phyloP scores from a whole-genome alignment of 2,113 vertebrate species.

The Phoenicopterus ruber region DNA sequence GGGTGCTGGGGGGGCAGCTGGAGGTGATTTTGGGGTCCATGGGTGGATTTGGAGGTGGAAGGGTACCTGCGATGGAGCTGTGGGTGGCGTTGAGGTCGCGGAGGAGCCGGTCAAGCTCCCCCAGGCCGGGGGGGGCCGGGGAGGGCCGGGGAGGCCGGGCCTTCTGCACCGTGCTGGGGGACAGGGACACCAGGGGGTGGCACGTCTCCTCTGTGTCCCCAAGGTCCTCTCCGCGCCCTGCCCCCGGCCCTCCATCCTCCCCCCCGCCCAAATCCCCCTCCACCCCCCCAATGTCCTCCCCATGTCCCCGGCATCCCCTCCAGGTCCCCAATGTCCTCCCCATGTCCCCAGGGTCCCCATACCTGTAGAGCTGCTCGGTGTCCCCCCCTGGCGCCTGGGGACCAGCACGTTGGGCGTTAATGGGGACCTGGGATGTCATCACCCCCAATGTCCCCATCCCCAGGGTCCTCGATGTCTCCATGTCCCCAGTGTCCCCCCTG shows the following conservation, averaged over 20 bases:
- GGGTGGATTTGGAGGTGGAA: background rate
- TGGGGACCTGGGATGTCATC: background rate
- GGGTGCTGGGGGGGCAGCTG: background rate
- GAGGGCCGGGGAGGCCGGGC: conserved; percentile 78
- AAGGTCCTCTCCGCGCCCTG: background rate
- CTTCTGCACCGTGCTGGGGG: conserved; percentile 84
- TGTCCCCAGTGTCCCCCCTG: background rate
- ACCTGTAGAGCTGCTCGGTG: conserved; percentile 73
- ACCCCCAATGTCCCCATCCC: background rate
- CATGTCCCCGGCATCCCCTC: background rate
- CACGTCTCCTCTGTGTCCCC: background rate
- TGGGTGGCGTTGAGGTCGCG: conserved; percentile 94
- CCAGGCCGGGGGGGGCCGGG: conserved; percentile 84
- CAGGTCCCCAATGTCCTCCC: too few species aligned
- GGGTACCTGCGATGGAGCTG: conserved; percentile 89
- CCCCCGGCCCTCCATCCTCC: too few species aligned
- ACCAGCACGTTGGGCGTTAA: background rate
- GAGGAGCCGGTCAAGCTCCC: conserved; percentile 87
- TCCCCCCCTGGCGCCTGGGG: conserved; percentile 16
- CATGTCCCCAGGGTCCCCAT: background rate
- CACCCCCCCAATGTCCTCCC: too few species aligned
- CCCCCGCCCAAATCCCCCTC: too few species aligned
- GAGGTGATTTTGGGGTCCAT: too few species aligned
- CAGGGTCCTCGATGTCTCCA: background rate
- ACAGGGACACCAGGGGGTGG: background rate